Percentiles rank a stretch among this genome's conserved stretches.
Conservation (phyloP, 2,888 invertebrate species). For the Camponotus fellah region DNA sequence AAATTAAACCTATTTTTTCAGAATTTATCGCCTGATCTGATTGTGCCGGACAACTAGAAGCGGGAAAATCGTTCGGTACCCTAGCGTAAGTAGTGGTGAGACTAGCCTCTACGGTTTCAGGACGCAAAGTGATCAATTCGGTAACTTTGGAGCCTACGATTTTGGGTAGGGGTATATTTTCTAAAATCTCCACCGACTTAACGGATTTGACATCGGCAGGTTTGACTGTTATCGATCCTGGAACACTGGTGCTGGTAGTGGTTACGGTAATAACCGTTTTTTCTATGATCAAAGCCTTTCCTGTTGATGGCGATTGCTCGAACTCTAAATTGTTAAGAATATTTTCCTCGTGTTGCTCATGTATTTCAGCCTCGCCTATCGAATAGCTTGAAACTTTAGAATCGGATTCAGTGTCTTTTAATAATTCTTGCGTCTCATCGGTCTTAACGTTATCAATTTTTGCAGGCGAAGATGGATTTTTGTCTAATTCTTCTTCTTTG, state of each 20-base stretch:
- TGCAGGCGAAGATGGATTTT: neutral
- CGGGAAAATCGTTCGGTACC: constrained; percentile 67
- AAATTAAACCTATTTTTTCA: constrained; percentile 27
- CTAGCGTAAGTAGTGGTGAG: constrained; percentile 81
- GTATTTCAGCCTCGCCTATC: neutral
- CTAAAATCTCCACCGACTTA: constrained; percentile 74
- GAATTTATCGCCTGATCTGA: constrained; percentile 37
- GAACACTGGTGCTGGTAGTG: constrained; percentile 62
- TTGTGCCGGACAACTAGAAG: constrained; percentile 37
- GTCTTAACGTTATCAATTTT: neutral
- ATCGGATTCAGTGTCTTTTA: neutral
- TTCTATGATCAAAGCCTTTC: constrained; percentile 74
- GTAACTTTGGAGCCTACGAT: constrained; percentile 75
- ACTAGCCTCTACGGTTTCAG: constrained; percentile 82
- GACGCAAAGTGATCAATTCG: constrained; percentile 80
- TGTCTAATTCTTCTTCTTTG: neutral
- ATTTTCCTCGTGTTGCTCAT: neutral
- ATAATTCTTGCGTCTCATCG: neutral
- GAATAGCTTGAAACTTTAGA: neutral
- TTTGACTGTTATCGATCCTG: constrained; percentile 70
- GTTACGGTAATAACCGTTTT: constrained; percentile 72
- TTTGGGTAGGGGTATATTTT: constrained; percentile 73
- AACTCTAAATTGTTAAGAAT: neutral
- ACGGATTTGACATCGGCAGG: constrained; percentile 74
- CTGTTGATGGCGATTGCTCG: constrained; percentile 28